Conservation (phyloP, 2,888 invertebrate species). For the Leistus spinibarbis region DNA sequence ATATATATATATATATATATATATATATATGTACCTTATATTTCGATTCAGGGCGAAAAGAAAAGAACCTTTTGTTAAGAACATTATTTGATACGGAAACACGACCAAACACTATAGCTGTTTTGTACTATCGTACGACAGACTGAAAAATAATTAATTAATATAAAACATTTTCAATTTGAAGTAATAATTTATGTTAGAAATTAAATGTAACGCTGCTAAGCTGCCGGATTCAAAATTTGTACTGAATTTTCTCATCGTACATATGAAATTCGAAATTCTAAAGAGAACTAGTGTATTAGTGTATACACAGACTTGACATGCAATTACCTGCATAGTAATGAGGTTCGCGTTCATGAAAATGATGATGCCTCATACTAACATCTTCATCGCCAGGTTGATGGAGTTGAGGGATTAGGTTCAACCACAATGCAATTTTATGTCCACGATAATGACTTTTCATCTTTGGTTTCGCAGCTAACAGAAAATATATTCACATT, state of each 20-base stretch:
- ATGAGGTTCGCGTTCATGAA: constrained; percentile 73
- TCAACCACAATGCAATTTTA: constrained; percentile 89
- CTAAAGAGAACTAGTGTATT: constrained; percentile 22
- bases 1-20: no score
- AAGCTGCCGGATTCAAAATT: not conserved
- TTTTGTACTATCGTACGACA: no score
- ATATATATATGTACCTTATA: no score
- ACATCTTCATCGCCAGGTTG: constrained; percentile 75
- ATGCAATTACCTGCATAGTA: constrained; percentile 71
- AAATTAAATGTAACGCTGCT: no score
- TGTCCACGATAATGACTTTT: constrained; percentile 87
- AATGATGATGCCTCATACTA: constrained; percentile 77
- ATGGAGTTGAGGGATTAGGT: constrained; percentile 85
- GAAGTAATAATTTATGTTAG: no score
- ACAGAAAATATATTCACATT: constrained; percentile 39
- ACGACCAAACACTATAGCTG: no score
- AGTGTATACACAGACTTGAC: not conserved
- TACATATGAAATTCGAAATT: not conserved
- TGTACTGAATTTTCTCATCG: not conserved
- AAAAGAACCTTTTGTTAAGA: no score
- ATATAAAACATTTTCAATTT: no score
- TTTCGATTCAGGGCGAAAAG: no score
- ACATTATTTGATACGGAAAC: no score
- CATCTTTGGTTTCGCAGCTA: constrained; percentile 74
- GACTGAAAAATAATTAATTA: no score